Percentiles rank a stretch among this genome's conserved stretches.
These are phyloP conservation scores for Xylophagus ater DNA, from an alignment of 2,888 invertebrate species.

Conservation along the genomic window DNA sequence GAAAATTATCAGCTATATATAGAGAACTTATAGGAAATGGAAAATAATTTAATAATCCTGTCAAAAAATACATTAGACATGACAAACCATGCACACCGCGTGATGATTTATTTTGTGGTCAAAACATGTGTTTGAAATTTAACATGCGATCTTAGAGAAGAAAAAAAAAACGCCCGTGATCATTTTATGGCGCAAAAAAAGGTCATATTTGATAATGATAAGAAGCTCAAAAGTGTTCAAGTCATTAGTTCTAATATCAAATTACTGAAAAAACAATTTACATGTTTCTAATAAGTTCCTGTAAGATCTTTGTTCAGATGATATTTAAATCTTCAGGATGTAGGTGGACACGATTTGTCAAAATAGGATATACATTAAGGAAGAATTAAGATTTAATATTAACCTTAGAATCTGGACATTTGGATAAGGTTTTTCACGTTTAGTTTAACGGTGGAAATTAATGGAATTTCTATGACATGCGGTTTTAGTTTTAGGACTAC, in stretches of 20 bases:
- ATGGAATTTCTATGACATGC: too few relatives aligned
- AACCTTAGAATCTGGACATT: too few relatives aligned
- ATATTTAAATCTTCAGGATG: not conserved
- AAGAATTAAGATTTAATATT: too few relatives aligned
- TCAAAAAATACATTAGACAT: conserved; percentile 14
- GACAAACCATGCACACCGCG: too few relatives aligned
- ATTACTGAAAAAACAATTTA: too few relatives aligned
- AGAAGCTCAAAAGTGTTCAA: conserved; percentile 13
- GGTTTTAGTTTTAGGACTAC: too few relatives aligned
- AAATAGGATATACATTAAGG: not conserved
- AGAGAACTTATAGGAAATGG: too few relatives aligned
- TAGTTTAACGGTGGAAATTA: too few relatives aligned
- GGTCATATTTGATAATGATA: too few relatives aligned
- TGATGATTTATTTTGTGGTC: conserved; percentile 41
- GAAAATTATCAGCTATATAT: conserved; percentile 4
- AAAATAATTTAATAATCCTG: conserved; percentile 13
- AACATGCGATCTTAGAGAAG: conserved; percentile 18
- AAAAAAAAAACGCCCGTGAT: not conserved
- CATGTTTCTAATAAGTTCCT: too few relatives aligned
- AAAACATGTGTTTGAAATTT: conserved; percentile 40
- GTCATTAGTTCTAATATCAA: conserved; percentile 13
- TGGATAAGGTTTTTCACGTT: too few relatives aligned
- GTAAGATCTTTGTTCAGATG: not conserved
- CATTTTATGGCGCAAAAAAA: too few relatives aligned
- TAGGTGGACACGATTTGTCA: conserved; percentile 1